These are phyloP conservation scores for Garrulus glandarius DNA, from an alignment of 2,797 vertebrate species.

Conservation along the genomic window DNA sequence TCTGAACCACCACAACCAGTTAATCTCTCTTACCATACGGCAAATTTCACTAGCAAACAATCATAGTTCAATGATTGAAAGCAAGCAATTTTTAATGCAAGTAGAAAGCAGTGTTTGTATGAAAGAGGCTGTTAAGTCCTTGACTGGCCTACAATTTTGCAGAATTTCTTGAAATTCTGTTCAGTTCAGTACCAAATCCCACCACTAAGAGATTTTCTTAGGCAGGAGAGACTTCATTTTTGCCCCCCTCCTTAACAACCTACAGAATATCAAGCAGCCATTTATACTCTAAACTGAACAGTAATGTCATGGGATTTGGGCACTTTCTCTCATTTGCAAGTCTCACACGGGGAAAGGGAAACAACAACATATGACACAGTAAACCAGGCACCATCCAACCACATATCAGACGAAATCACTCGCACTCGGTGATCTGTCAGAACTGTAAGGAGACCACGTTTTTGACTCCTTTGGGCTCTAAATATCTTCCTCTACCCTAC, in stretches of 20 bases:
- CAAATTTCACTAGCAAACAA: neutral
- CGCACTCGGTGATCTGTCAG: neutral
- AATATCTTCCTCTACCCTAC: neutral
- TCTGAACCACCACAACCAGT: neutral
- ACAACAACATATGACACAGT: fast-evolving
- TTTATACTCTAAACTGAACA: neutral
- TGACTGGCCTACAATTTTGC: neutral
- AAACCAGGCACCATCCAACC: neutral
- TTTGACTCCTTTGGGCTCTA: neutral
- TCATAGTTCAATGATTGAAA: neutral
- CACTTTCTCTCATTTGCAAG: neutral
- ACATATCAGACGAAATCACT: neutral
- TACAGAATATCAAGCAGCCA: neutral
- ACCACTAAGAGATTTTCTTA: neutral
- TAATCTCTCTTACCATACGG: neutral
- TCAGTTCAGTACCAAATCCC: neutral
- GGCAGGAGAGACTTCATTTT: neutral
- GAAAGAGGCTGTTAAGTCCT: neutral
- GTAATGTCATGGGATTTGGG: neutral
- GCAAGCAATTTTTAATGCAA: neutral
- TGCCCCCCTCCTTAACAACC: neutral
- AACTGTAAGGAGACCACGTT: neutral
- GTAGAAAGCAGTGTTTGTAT: neutral
- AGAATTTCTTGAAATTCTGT: neutral
- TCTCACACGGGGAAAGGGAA: neutral